Evolutionary conservation across 2,113 vertebrate species (phyloP).

Genomic region (Oxyruncus cristatus): DNA sequence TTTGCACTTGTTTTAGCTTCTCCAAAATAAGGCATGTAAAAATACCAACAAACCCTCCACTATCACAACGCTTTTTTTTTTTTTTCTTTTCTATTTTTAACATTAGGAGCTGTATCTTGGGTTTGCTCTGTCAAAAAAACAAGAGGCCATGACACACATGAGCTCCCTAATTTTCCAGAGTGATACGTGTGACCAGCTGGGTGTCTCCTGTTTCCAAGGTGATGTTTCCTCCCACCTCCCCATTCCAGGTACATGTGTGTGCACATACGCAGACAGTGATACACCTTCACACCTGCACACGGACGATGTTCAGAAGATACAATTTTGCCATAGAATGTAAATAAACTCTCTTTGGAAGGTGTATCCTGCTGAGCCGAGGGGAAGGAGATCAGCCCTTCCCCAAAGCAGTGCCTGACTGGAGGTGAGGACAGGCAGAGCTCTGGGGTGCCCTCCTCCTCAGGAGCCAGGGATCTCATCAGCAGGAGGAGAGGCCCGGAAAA

Average conservation of each 20-base stretch:
- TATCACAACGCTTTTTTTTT: background rate
- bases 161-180: background rate
- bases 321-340: fast-evolving
- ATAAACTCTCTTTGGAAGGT: background rate
- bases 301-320: background rate
- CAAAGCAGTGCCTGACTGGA: background rate
- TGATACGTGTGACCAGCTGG: background rate
- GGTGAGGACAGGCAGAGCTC: background rate
- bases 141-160: fast-evolving
- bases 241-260: fast-evolving
- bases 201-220: background rate
- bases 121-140: background rate
- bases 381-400: background rate
- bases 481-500: background rate
- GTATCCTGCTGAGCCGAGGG: background rate
- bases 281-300: background rate
- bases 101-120: background rate
- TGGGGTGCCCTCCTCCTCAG: background rate
- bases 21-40: background rate
- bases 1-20: background rate
- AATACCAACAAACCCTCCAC: background rate
- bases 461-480: background rate
- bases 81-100: background rate
- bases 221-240: background rate
- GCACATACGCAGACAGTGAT: fast-evolving